These are phyloP conservation scores for Aporophyla nigra DNA, from an alignment of 2,888 invertebrate genomes.

Conservation along the genomic window DNA sequence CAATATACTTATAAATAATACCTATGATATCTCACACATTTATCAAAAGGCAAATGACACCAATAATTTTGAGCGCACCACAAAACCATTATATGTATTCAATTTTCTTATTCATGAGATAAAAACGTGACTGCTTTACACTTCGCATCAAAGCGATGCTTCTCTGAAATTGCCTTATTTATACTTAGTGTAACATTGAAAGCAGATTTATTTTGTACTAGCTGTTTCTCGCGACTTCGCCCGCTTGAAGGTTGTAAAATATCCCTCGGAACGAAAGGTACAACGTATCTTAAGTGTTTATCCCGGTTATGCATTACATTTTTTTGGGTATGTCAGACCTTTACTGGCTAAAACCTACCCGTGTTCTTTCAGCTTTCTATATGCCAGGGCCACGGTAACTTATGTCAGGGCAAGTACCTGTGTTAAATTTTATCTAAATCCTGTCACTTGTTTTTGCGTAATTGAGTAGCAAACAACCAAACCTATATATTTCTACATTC, in stretches of 20 bases:
- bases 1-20: background rate
- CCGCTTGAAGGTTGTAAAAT: background rate
- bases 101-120: conserved; percentile 75
- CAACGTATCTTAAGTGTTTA: background rate
- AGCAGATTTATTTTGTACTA: conserved; percentile 8
- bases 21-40: conserved; percentile 22
- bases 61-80: conserved; percentile 46
- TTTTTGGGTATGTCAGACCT: too few relatives aligned
- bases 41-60: conserved; percentile 20
- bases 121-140: conserved; percentile 67
- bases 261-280: background rate
- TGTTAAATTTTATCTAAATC: too few relatives aligned
- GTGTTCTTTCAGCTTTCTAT: too few relatives aligned
- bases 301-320: too few relatives aligned
- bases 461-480: too few relatives aligned
- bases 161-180: conserved; percentile 54
- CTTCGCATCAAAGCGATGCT: conserved; percentile 51
- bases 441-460: too few relatives aligned
- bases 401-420: too few relatives aligned
- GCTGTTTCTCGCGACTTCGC: background rate
- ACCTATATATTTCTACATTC: too few relatives aligned
- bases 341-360: too few relatives aligned
- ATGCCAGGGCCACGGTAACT: too few relatives aligned
- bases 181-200: conserved; percentile 32
- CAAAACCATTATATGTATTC: conserved; percentile 70